Evolutionary conservation across 2,888 invertebrate species (phyloP).

Genomic region (Melanostoma mellinum): DNA sequence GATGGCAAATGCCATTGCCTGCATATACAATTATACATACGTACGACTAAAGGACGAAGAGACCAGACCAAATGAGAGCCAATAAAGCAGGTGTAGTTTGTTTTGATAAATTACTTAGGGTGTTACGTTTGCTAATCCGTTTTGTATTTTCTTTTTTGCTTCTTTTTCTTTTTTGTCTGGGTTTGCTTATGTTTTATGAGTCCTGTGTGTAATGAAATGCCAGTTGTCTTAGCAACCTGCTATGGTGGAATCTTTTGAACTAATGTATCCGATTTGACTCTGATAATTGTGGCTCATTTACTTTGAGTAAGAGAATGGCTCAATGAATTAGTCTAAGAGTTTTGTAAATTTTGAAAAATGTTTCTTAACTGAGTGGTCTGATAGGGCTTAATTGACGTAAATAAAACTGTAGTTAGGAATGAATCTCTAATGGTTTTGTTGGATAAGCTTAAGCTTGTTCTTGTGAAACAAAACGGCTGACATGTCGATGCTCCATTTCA

Average conservation of each 20-base stretch:
- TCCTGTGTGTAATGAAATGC: slow-evolving; percentile 4
- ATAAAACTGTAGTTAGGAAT: too few species aligned
- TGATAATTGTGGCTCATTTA: slow-evolving; percentile 56
- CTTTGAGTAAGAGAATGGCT: slow-evolving; percentile 17
- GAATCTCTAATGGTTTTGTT: too few species aligned
- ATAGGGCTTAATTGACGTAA: too few species aligned
- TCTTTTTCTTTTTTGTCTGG: neutral
- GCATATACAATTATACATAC: neutral
- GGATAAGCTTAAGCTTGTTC: too few species aligned
- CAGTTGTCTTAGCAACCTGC: slow-evolving; percentile 25
- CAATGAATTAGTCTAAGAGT: neutral
- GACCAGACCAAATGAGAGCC: slow-evolving; percentile 53
- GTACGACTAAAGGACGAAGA: slow-evolving; percentile 1
- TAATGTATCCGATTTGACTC: slow-evolving; percentile 41
- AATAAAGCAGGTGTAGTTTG: slow-evolving; percentile 72
- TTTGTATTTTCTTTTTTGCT: slow-evolving; percentile 30
- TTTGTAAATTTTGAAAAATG: neutral
- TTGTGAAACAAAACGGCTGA: too few species aligned
- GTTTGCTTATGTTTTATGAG: slow-evolving; percentile 12
- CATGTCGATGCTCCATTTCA: too few species aligned
- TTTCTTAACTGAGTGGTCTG: too few species aligned
- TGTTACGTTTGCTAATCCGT: slow-evolving; percentile 69
- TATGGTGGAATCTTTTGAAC: slow-evolving; percentile 20
- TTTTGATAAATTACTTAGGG: slow-evolving; percentile 71
- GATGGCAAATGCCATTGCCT: neutral